These are phyloP conservation scores for Meriones unguiculatus DNA, from an alignment of 2,113 vertebrate genomes.

Conservation along the genomic window DNA sequence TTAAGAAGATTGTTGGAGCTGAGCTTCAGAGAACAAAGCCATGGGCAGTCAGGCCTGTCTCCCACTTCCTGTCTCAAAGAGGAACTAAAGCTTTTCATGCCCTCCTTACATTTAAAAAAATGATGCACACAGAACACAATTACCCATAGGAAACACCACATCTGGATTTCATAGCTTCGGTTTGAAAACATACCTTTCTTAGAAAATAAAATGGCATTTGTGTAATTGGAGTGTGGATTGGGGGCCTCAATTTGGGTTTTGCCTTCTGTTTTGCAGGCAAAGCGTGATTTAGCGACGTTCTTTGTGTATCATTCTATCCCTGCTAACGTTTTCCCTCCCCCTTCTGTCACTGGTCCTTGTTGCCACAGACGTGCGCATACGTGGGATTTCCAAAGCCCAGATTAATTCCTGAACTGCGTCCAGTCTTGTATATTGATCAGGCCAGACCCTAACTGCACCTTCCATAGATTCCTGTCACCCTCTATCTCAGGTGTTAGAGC, in stretches of 20 bases:
- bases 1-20: background rate
- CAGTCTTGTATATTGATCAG: accelerated
- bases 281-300: background rate
- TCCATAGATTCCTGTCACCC: background rate
- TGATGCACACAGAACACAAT: background rate
- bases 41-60: background rate
- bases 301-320: background rate
- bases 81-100: background rate
- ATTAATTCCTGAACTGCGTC: background rate
- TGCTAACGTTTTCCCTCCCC: background rate
- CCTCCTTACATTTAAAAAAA: background rate
- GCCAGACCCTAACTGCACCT: background rate
- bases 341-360: background rate
- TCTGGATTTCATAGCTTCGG: background rate
- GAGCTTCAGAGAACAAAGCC: background rate
- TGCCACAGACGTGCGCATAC: background rate
- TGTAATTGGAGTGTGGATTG: background rate
- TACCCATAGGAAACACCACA: background rate
- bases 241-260: background rate
- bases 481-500: background rate
- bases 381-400: background rate
- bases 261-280: background rate
- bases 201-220: background rate
- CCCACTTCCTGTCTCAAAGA: background rate
- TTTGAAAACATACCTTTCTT: background rate